phyloP scores from a whole-genome alignment of 2,113 vertebrate genomes.

The Perccottus glenii region DNA sequence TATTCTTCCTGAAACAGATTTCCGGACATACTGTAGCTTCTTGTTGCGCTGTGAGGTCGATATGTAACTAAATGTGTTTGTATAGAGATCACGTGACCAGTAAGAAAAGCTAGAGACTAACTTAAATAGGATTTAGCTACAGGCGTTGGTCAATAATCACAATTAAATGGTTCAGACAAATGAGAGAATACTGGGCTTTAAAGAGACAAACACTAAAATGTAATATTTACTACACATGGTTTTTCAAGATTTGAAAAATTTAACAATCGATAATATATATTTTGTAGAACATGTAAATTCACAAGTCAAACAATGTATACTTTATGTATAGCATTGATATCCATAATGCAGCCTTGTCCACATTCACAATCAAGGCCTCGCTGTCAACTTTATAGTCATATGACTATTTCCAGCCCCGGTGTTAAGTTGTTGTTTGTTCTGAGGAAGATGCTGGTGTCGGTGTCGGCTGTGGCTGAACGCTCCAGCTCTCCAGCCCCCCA shows the following conservation, averaged over 20 bases:
- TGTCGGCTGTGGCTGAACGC: constrained; percentile 65
- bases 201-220: background rate
- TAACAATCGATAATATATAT: too few relatives aligned
- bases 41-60: too few relatives aligned
- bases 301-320: too few relatives aligned
- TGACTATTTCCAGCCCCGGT: constrained; percentile 17
- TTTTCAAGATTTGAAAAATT: too few relatives aligned
- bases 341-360: too few relatives aligned
- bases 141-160: constrained; percentile 3
- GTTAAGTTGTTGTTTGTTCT: constrained; percentile 22
- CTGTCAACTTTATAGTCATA: background rate
- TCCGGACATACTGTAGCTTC: too few relatives aligned
- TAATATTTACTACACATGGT: too few relatives aligned
- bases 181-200: background rate
- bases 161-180: background rate
- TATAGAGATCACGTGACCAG: background rate
- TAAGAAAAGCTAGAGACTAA: background rate
- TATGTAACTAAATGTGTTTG: too few relatives aligned
- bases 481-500: constrained; percentile 35
- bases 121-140: constrained; percentile 3
- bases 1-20: too few relatives aligned
- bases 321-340: too few relatives aligned
- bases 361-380: background rate
- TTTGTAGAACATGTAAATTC: too few relatives aligned
- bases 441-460: constrained; percentile 41